phyloP scores from a whole-genome alignment of 2,888 invertebrate species.

The Agrochola litura region DNA sequence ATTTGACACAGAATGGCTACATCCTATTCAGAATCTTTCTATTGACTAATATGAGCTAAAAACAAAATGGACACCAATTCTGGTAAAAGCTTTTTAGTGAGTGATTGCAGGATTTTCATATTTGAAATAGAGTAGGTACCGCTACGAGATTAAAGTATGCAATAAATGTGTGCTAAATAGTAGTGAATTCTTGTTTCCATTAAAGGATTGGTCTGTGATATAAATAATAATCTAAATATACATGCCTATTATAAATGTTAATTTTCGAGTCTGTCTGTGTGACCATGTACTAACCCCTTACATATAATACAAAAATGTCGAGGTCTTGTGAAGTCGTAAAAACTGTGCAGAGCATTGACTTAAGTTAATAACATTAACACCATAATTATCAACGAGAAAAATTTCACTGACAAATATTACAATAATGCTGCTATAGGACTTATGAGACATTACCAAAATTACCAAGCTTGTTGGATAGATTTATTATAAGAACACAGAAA shows the following conservation, averaged over 20 bases:
- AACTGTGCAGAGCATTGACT: too few species aligned
- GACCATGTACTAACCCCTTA: too few species aligned
- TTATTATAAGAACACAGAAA: background rate
- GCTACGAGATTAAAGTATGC: background rate
- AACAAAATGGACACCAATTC: constrained; percentile 34
- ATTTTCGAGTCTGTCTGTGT: too few species aligned
- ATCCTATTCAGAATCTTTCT: constrained; percentile 3
- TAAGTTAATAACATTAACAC: too few species aligned
- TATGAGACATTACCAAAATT: background rate
- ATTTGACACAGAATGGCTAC: constrained; percentile 12
- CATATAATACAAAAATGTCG: too few species aligned
- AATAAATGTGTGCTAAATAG: background rate
- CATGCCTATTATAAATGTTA: too few species aligned
- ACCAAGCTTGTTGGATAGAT: background rate
- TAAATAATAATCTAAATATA: too few species aligned
- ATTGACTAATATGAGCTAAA: background rate
- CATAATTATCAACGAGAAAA: too few species aligned
- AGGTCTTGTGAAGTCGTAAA: too few species aligned
- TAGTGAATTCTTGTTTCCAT: background rate
- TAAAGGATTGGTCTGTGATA: background rate
- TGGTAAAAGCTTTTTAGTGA: constrained; percentile 32
- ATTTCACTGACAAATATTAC: too few species aligned
- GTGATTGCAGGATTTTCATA: constrained; percentile 13
- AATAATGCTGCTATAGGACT: too few species aligned
- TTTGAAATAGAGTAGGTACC: constrained; percentile 30